Evolutionary conservation across 2,888 invertebrate species (phyloP).

Genomic region (Argyra leucocephala): DNA sequence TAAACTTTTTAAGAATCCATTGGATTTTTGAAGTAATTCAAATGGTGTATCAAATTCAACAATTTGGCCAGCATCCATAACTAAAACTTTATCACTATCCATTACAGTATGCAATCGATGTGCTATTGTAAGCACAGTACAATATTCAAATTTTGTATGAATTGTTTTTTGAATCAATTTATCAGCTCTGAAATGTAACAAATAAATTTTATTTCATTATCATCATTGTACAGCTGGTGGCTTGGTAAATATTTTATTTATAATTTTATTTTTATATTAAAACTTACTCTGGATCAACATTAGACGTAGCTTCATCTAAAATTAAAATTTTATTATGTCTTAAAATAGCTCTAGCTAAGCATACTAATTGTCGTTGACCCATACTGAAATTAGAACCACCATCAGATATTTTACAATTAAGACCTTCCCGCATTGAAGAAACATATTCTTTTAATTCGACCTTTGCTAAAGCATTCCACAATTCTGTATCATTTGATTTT

Average conservation of each 20-base stretch:
- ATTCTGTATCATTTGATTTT: slow-evolving; percentile 57
- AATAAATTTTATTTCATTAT: slow-evolving; percentile 17
- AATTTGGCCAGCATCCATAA: slow-evolving; percentile 39
- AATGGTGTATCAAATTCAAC: slow-evolving; percentile 67
- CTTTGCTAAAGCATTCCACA: slow-evolving; percentile 69
- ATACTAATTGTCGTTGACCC: slow-evolving; percentile 80
- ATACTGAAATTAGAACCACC: slow-evolving; percentile 78
- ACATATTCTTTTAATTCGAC: slow-evolving; percentile 68
- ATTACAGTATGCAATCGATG: slow-evolving; percentile 86
- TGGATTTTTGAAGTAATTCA: slow-evolving; percentile 46
- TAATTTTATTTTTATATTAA: no score
- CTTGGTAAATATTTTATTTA: no score
- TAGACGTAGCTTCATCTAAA: slow-evolving; percentile 85
- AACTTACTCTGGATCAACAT: slow-evolving; percentile 73
- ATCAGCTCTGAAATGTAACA: slow-evolving; percentile 55
- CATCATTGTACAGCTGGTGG: no score
- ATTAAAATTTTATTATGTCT: slow-evolving; percentile 70
- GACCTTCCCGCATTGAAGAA: slow-evolving; percentile 49
- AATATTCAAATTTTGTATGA: slow-evolving; percentile 64
- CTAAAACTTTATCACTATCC: slow-evolving; percentile 67
- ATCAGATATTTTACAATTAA: slow-evolving; percentile 59
- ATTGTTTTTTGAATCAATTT: slow-evolving; percentile 77
- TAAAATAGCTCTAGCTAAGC: slow-evolving; percentile 75
- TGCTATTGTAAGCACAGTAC: slow-evolving; percentile 83
- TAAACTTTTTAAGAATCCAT: slow-evolving; percentile 51